These are phyloP conservation scores for Scaptomyza tumidula DNA, from an alignment of 2,888 invertebrate genomes.

Conservation along the genomic window DNA sequence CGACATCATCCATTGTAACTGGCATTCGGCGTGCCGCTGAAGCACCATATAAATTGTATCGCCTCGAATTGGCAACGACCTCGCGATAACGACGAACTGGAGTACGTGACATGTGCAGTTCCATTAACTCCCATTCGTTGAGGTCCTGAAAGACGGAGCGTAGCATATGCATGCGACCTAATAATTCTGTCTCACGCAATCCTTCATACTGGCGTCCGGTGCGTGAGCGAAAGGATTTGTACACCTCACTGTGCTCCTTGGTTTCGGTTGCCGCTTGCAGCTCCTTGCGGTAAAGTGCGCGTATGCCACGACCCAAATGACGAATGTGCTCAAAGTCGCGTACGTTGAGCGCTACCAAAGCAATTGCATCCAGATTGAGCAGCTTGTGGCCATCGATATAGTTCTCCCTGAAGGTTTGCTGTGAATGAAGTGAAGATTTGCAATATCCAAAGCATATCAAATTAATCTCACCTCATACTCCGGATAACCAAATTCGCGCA, in stretches of 20 bases:
- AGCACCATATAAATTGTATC: constrained; percentile 61
- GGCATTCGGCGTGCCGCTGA: constrained; percentile 34
- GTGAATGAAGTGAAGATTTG: constrained; percentile 6
- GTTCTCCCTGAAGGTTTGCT: constrained; percentile 84
- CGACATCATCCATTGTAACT: constrained; percentile 54
- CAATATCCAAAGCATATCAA: fast-evolving
- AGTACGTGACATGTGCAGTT: constrained; percentile 69
- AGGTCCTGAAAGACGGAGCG: constrained; percentile 83
- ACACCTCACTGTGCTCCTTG: constrained; percentile 85
- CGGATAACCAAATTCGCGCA: constrained; percentile 85
- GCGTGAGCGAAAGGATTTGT: constrained; percentile 85
- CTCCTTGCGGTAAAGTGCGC: constrained; percentile 84
- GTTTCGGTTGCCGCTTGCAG: constrained; percentile 77
- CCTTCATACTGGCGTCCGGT: constrained; percentile 86
- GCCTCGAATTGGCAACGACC: constrained; percentile 65
- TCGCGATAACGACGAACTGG: constrained; percentile 61
- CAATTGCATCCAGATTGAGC: constrained; percentile 85
- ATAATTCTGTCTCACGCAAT: constrained; percentile 85
- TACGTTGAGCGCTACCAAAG: constrained; percentile 85
- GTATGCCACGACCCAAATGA: constrained; percentile 81
- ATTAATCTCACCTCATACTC: constrained; percentile 85
- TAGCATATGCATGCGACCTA: constrained; percentile 86
- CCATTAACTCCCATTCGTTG: constrained; percentile 86
- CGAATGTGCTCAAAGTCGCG: constrained; percentile 85
- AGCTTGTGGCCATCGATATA: constrained; percentile 85